These are phyloP conservation scores for Pachyuromys duprasi DNA, from an alignment of 2,797 vertebrate genomes.

Conservation along the genomic window DNA sequence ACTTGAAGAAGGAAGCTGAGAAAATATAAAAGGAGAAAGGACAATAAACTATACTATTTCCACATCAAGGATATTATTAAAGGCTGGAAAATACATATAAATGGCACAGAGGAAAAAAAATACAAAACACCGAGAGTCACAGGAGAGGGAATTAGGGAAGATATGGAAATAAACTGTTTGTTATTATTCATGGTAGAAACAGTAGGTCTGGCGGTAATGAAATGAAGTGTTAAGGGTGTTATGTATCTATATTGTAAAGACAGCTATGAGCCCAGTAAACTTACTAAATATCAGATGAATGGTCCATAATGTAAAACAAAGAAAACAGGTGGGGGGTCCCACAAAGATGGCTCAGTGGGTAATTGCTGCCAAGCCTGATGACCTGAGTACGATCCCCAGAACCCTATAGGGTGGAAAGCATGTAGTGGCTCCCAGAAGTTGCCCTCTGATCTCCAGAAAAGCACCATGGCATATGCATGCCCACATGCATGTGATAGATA, in stretches of 20 bases:
- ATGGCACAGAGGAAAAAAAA: neutral
- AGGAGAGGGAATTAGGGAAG: neutral
- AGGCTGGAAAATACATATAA: neutral
- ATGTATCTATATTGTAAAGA: neutral
- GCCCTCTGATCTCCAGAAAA: neutral
- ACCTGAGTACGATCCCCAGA: neutral
- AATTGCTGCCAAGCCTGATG: neutral
- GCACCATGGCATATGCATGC: neutral
- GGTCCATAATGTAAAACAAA: constrained; percentile 7
- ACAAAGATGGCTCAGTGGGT: neutral
- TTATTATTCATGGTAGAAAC: neutral
- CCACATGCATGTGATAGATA: neutral
- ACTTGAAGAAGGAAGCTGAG: neutral
- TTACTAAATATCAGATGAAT: neutral
- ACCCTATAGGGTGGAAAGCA: neutral
- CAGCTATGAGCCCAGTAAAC: neutral
- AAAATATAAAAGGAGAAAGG: neutral
- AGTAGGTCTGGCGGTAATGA: neutral
- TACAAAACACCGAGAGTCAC: neutral
- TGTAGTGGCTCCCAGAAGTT: neutral
- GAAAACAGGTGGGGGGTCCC: neutral
- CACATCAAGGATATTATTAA: neutral
- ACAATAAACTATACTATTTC: neutral
- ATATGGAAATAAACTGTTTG: neutral
- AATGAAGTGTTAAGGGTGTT: neutral